These are phyloP conservation scores for Leptoclinus maculatus DNA, from an alignment of 2,797 vertebrate species.

Conservation along the genomic window DNA sequence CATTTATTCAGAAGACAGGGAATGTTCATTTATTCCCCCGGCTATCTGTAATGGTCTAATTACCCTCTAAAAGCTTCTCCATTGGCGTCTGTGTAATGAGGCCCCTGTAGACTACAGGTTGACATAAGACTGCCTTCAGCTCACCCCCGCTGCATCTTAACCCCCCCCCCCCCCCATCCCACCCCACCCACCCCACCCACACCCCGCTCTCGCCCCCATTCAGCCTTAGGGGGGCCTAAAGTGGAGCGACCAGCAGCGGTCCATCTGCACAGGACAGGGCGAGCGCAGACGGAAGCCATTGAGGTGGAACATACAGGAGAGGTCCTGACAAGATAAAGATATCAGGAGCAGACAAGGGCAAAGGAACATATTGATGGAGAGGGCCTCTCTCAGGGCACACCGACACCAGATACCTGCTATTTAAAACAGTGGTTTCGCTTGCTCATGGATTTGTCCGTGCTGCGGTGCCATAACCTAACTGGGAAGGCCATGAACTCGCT, in stretches of 20 bases:
- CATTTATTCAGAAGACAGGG: slow-evolving; percentile 61
- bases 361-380: slow-evolving; percentile 85
- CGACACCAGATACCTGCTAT: slow-evolving; percentile 87
- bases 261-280: slow-evolving; percentile 74
- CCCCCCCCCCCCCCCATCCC: background rate
- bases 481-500: slow-evolving; percentile 65
- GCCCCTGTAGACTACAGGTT: slow-evolving; percentile 77
- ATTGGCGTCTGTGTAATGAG: slow-evolving; percentile 76
- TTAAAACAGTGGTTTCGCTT: slow-evolving; percentile 87
- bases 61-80: slow-evolving; percentile 77
- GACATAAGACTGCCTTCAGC: slow-evolving; percentile 69
- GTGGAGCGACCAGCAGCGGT: slow-evolving; percentile 51
- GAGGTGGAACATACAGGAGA: slow-evolving; percentile 83
- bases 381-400: slow-evolving; percentile 75
- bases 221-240: slow-evolving; percentile 53
- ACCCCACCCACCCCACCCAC: background rate
- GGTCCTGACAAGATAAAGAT: slow-evolving; percentile 85
- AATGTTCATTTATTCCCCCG: slow-evolving; percentile 65
- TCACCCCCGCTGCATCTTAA: slow-evolving; percentile 48
- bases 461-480: slow-evolving; percentile 76
- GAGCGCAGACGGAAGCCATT: slow-evolving; percentile 76
- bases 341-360: slow-evolving; percentile 86
- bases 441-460: slow-evolving; percentile 83
- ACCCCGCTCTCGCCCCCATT: slow-evolving; percentile 13
- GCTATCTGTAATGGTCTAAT: slow-evolving; percentile 75